phyloP scores from a whole-genome alignment of 64 coral and sea anemone species.

The Stichodactyla helianthus region DNA sequence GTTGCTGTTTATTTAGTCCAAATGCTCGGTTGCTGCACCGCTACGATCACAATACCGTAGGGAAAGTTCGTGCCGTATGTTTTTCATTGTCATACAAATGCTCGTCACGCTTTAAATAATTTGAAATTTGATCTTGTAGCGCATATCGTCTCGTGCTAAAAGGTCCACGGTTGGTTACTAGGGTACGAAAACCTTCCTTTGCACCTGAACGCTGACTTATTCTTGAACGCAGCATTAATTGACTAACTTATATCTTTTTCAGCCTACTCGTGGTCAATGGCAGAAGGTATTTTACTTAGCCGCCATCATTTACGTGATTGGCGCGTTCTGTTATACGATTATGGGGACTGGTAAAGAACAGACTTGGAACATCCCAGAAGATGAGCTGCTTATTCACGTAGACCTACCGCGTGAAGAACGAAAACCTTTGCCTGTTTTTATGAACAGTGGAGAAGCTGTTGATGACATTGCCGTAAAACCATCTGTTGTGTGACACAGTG shows the following conservation, averaged over 20 bases:
- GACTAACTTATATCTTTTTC: not conserved
- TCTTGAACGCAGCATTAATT: not conserved
- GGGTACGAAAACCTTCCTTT: no score
- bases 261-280: slow-evolving; percentile 81
- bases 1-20: no score
- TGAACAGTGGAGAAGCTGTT: not conserved
- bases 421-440: slow-evolving; percentile 22
- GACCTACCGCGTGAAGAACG: slow-evolving; percentile 56
- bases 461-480: not conserved
- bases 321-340: slow-evolving; percentile 35
- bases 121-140: no score
- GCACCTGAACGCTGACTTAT: no score
- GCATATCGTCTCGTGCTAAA: no score
- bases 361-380: slow-evolving; percentile 62
- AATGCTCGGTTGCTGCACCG: no score
- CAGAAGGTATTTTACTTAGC: slow-evolving; percentile 88
- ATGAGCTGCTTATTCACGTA: slow-evolving; percentile 44
- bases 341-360: slow-evolving; percentile 62
- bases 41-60: not conserved
- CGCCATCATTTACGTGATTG: slow-evolving; percentile 63
- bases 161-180: no score
- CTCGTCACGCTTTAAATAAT: no score
- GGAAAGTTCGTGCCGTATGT: no score
- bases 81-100: no score
- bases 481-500: not conserved